phyloP scores from a whole-genome alignment of 2,888 invertebrate species.

The Netelia virgata region DNA sequence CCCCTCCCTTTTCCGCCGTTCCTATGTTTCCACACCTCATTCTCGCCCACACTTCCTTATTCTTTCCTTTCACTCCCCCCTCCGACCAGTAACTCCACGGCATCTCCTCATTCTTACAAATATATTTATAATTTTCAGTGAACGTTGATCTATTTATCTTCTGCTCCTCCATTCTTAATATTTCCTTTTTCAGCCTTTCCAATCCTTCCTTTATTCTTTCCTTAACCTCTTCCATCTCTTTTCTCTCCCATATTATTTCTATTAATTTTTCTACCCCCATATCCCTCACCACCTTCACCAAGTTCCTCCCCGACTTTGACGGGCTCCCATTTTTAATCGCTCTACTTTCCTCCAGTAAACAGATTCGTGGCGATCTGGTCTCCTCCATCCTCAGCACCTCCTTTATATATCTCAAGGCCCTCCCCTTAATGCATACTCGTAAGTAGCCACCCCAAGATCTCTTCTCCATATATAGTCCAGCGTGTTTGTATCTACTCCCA shows the following conservation, averaged over 20 bases:
- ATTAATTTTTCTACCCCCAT: neutral
- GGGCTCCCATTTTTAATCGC: neutral
- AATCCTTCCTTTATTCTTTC: neutral
- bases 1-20: neutral
- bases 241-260: neutral
- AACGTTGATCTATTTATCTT: neutral
- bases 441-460: neutral
- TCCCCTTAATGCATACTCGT: neutral
- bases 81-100: neutral
- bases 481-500: neutral
- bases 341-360: neutral
- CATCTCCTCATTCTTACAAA: neutral
- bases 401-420: neutral
- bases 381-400: constrained; percentile 7
- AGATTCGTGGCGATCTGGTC: neutral
- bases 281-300: neutral
- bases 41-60: neutral
- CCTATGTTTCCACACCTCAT: neutral
- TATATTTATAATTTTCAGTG: neutral
- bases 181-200: neutral
- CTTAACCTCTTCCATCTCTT: neutral
- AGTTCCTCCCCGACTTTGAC: neutral
- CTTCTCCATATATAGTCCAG: neutral
- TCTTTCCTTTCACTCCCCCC: neutral
- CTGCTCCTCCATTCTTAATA: neutral